phyloP scores from a whole-genome alignment of 2,113 vertebrate species.

The Hippotragus niger region DNA sequence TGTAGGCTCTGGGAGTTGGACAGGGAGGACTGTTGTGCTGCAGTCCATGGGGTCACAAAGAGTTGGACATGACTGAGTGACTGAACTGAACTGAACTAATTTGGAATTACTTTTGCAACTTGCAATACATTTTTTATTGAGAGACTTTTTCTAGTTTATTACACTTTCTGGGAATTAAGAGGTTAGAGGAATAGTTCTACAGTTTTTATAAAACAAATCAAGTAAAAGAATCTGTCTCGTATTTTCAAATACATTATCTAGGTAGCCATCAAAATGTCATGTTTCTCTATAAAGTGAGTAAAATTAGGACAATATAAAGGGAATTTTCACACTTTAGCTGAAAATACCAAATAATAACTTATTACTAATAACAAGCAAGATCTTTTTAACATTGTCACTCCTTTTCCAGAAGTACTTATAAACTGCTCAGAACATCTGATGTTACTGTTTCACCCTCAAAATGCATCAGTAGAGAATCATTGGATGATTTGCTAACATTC shows the following conservation, averaged over 20 bases:
- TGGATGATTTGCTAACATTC: conserved; percentile 26
- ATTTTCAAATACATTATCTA: not conserved
- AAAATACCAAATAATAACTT: not conserved
- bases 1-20: rapidly evolving
- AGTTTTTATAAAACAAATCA: not conserved
- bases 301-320: not conserved
- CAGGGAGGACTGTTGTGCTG: not conserved
- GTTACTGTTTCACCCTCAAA: conserved; percentile 20
- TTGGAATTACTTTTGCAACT: conserved; percentile 15
- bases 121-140: not conserved
- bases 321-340: not conserved
- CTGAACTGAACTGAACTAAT: not conserved
- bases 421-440: conserved; percentile 18
- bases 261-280: not conserved
- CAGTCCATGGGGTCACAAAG: not conserved
- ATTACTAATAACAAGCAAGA: not conserved
- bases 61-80: not conserved
- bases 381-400: not conserved
- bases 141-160: not conserved
- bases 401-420: not conserved
- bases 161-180: conserved; percentile 6
- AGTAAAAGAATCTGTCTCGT: not conserved
- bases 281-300: not conserved
- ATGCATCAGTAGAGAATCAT: not conserved
- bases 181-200: not conserved